These are phyloP conservation scores for Pediacus dermestoides DNA, from an alignment of 2,888 invertebrate genomes.

Conservation along the genomic window DNA sequence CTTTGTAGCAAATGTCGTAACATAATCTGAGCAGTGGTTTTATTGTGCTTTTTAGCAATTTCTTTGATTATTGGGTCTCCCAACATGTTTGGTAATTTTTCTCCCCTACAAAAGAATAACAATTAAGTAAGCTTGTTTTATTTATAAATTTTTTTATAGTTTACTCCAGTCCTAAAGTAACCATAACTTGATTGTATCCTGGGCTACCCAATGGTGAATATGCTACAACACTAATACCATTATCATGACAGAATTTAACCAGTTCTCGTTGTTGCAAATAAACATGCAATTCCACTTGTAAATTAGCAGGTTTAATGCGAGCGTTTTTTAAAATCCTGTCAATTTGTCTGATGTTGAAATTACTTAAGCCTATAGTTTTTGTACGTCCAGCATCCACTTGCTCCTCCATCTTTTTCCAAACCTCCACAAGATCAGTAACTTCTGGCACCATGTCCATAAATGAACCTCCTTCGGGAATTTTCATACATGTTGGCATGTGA, in stretches of 20 bases:
- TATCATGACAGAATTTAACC: conserved; percentile 23
- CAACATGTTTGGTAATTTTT: too few relatives aligned
- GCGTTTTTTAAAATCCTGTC: conserved; percentile 52
- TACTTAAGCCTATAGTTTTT: conserved; percentile 79
- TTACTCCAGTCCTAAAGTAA: conserved; percentile 10
- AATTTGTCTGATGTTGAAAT: conserved; percentile 72
- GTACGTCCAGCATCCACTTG: too few relatives aligned
- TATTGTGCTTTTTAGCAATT: conserved; percentile 6
- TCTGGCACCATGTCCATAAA: not conserved
- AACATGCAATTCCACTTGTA: conserved; percentile 61
- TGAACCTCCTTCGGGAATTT: not conserved
- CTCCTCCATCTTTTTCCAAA: conserved; percentile 47
- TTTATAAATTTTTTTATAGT: too few relatives aligned
- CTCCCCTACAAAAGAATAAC: too few relatives aligned
- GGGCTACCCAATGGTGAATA: conserved; percentile 54
- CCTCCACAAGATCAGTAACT: conserved; percentile 2
- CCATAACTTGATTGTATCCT: conserved; percentile 44
- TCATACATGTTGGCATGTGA: too few relatives aligned
- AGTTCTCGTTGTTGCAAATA: conserved; percentile 52
- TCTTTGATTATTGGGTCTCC: not conserved
- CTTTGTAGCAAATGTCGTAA: conserved; percentile 2
- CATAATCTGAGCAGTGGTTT: conserved; percentile 1
- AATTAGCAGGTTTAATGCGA: conserved; percentile 57
- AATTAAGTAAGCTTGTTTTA: too few relatives aligned
- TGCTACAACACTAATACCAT: conserved; percentile 17